These are phyloP conservation scores for Pimephales promelas DNA, from an alignment of 2,113 vertebrate genomes.

Conservation along the genomic window DNA sequence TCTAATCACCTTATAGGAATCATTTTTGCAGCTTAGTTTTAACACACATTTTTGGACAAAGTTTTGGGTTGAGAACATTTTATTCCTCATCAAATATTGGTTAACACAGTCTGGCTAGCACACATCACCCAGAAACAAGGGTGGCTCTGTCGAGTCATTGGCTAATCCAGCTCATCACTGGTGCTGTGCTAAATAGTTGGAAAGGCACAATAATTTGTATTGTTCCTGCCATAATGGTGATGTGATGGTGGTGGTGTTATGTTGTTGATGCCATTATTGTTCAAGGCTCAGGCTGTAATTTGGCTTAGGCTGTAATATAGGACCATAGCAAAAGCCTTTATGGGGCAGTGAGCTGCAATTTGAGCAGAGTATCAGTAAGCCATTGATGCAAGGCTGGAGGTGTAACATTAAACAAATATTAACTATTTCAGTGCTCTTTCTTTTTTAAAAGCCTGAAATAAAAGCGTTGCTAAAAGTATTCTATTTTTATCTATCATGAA, in stretches of 20 bases:
- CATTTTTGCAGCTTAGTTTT: background rate
- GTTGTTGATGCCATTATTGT: constrained; percentile 38
- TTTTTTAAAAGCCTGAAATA: background rate
- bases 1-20: background rate
- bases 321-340: constrained; percentile 11
- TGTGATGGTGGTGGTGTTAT: constrained; percentile 26
- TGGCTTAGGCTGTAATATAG: background rate
- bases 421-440: background rate
- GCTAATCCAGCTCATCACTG: constrained; percentile 29
- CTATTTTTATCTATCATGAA: background rate
- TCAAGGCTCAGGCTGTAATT: background rate
- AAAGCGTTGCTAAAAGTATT: background rate
- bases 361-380: constrained; percentile 9
- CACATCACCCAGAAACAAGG: constrained; percentile 39
- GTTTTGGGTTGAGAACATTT: background rate
- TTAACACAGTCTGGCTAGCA: background rate
- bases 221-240: constrained; percentile 22
- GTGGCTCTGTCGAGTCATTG: constrained; percentile 27
- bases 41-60: background rate
- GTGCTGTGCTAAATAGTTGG: constrained; percentile 5
- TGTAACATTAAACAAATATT: background rate
- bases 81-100: background rate
- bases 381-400: background rate
- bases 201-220: constrained; percentile 10
- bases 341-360: background rate